Base-by-base conservation (phyloP, 2,113 vertebrate genomes). In the Salminus brasiliensis region DNA sequence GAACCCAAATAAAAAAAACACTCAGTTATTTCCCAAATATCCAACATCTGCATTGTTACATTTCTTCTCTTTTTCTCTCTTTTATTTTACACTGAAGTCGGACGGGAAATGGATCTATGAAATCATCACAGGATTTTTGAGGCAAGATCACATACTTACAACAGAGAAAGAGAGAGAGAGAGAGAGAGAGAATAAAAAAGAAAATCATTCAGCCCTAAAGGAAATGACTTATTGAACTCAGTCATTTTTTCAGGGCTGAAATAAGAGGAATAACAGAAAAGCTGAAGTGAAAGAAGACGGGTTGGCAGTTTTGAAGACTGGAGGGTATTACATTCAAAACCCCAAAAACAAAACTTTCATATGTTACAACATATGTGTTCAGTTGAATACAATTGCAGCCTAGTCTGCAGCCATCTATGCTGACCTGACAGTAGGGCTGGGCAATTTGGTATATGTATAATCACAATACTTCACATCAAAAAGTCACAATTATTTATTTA, bases 101-200 rank as follows among this genome's bases (percentile, higher is more conserved):
- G 66, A 70, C 62, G 39, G 55, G 53, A 71, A 78, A 69, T 59
- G 29, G 23, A 55, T 34, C 0, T 1, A 59, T 78, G 75, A 78
- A 65, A 78, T 78, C 67, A 71, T 60, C 8, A 25, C 62, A 63
- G 76, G 76, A 70, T 43, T 45, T 69, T 8, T 66, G 30, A 41
- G 23, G 66, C 36, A 53, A 57, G n/a, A 30, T 69, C 63, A 62
- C 5, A 27, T 34, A 15, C 18, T 43, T 43, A 10, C 39, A 1
- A 4, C 8, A 45, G 13, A 45, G 13, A 45, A 13, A 45, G 18
- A 18, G 60, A 34, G 59, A 66, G 62, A 55, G 63, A 76, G 18
- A 25, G 43, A 76, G 27, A 39, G 43, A 53, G 5, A 27, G 23
- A 55, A 3, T 30, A 6, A 15, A 34, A 52, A 30, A 32, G 18